phyloP scores from a whole-genome alignment of 2,888 invertebrate species.

The Alentia gelatinosa region DNA sequence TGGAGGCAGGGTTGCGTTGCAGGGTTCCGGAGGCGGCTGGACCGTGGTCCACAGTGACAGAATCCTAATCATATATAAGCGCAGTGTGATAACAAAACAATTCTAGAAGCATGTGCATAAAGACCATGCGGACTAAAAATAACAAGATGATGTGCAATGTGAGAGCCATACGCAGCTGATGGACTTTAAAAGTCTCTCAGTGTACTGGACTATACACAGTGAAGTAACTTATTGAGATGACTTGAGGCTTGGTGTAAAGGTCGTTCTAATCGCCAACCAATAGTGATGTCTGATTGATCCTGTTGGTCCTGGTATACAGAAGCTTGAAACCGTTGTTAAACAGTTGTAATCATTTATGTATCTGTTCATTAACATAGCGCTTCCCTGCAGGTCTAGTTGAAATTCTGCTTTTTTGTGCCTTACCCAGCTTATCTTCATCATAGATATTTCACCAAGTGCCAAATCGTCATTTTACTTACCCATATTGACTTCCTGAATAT shows the following conservation, averaged over 20 bases:
- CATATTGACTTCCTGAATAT: neutral
- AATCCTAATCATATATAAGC: neutral
- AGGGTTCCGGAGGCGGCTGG: neutral
- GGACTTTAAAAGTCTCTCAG: neutral
- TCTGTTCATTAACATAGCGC: neutral
- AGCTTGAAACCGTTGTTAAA: too few relatives aligned
- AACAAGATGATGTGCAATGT: neutral
- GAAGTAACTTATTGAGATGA: neutral
- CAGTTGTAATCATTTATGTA: neutral
- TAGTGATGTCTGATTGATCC: too few relatives aligned
- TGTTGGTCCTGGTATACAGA: too few relatives aligned
- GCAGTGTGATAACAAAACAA: conserved; percentile 26
- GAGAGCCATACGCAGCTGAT: neutral
- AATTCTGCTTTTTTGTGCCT: neutral
- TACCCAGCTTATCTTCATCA: neutral
- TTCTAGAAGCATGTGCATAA: too few relatives aligned
- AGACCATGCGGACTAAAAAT: too few relatives aligned
- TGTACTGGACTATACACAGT: neutral
- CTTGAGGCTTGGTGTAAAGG: too few relatives aligned
- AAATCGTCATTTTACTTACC: too few relatives aligned
- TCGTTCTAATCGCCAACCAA: too few relatives aligned
- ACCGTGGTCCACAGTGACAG: neutral
- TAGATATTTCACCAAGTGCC: neutral
- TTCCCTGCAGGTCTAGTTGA: neutral
- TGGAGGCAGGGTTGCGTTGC: neutral